These are phyloP conservation scores for Sarcophilus harrisii DNA, from an alignment of 2,797 vertebrate genomes.

Conservation along the genomic window DNA sequence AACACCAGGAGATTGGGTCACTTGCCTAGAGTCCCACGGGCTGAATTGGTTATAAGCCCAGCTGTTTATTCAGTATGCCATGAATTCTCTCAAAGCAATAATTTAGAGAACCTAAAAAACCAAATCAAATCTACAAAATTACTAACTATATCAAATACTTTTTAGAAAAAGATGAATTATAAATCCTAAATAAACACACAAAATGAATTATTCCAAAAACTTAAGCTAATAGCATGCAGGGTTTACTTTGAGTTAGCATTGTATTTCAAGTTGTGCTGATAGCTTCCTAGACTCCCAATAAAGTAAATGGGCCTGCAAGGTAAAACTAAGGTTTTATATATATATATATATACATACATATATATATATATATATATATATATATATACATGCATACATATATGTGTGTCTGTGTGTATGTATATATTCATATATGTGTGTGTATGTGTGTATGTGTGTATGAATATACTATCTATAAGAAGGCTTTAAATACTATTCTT, in stretches of 20 bases:
- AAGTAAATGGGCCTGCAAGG: not conserved
- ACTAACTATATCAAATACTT: not conserved
- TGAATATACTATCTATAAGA: not conserved
- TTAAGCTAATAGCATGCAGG: not conserved
- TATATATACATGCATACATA: no score
- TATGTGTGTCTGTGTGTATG: no score
- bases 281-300: slow-evolving; percentile 12
- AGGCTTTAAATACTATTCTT: not conserved
- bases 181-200: not conserved
- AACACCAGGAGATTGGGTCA: not conserved
- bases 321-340: no score
- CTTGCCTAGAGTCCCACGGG: not conserved
- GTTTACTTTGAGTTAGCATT: not conserved
- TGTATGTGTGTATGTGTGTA: no score
- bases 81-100: not conserved
- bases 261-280: not conserved
- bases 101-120: not conserved
- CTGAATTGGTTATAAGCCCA: not conserved
- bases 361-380: no score
- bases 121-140: not conserved
- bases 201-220: not conserved
- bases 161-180: not conserved
- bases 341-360: no score
- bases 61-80: not conserved
- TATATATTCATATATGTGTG: no score